A percentile compares a stretch with the other conserved stretches of the same genome.
Conservation (phyloP, 1,140 invertebrate genomes). For the Lepidostoma basale region DNA sequence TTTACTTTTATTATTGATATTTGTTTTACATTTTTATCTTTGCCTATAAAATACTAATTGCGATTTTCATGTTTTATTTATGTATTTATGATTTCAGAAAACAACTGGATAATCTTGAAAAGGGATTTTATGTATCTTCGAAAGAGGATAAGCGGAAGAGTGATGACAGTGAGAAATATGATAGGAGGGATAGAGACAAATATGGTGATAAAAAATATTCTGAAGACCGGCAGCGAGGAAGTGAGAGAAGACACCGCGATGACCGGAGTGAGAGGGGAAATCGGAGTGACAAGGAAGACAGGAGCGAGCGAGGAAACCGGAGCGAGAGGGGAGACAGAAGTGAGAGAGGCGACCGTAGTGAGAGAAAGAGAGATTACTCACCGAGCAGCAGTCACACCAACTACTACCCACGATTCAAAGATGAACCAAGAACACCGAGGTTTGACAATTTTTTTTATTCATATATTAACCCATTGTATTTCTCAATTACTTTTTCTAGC, state of each 20-base stretch:
- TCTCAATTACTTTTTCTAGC: neutral
- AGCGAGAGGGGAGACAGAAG: conserved; percentile 48
- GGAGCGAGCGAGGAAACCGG: conserved; percentile 47
- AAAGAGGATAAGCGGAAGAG: conserved; percentile 60
- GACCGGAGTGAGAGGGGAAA: conserved; percentile 47
- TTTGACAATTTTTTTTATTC: conserved; percentile 21
- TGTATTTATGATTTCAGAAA: conserved; percentile 56
- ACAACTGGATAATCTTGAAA: conserved; percentile 57
- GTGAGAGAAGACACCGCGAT: conserved; percentile 47
- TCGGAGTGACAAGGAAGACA: conserved; percentile 52
- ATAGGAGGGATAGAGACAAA: conserved; percentile 46
- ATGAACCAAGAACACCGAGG: conserved; percentile 83
- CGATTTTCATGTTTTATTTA: too few species aligned
- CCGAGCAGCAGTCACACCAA: conserved; percentile 64
- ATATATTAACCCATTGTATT: neutral
- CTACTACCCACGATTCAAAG: conserved; percentile 73
- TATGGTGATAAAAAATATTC: conserved; percentile 29
- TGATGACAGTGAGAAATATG: conserved; percentile 49
- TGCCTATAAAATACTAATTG: too few species aligned
- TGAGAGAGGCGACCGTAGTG: conserved; percentile 51
- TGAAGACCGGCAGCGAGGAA: conserved; percentile 21
- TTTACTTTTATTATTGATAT: neutral
- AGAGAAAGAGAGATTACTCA: conserved; percentile 50
- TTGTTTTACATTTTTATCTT: neutral
- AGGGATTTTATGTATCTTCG: conserved; percentile 63